Percentiles rank a stretch among this genome's conserved stretches.
phyloP scores from a whole-genome alignment of 2,797 vertebrate genomes.

The Pangasius macronema region DNA sequence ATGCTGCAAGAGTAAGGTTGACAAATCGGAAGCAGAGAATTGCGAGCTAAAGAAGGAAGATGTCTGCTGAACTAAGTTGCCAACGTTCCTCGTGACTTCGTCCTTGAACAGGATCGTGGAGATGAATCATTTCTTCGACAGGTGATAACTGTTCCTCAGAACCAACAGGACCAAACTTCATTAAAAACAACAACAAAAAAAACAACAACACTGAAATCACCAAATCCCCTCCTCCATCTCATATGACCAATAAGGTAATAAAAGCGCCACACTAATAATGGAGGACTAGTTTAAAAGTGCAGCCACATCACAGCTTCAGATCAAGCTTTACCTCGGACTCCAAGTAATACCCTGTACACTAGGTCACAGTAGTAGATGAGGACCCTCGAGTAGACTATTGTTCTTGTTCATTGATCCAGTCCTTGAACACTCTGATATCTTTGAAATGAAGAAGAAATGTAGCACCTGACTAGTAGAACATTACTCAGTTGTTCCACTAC shows the following conservation, averaged over 20 bases:
- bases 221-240: not conserved
- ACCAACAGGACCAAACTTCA: not conserved
- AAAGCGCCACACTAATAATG: not conserved
- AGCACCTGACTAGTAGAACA: not conserved
- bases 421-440: not conserved
- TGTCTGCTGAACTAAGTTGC: no score
- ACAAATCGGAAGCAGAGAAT: no score
- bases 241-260: not conserved
- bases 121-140: no score
- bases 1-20: no score
- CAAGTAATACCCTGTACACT: no score
- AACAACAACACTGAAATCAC: not conserved
- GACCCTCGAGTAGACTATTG: no score
- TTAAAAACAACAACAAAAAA: no score
- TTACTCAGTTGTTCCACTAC: no score
- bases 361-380: no score
- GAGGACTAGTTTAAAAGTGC: not conserved
- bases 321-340: no score
- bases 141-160: not conserved
- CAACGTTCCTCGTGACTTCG: no score
- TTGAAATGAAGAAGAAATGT: not conserved
- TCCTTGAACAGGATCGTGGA: no score
- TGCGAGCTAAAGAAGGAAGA: not conserved
- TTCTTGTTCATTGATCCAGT: not conserved
- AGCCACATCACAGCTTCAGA: not conserved